Conservation (phyloP, 1,140 invertebrate genomes). For the Zaprionus africanus region DNA sequence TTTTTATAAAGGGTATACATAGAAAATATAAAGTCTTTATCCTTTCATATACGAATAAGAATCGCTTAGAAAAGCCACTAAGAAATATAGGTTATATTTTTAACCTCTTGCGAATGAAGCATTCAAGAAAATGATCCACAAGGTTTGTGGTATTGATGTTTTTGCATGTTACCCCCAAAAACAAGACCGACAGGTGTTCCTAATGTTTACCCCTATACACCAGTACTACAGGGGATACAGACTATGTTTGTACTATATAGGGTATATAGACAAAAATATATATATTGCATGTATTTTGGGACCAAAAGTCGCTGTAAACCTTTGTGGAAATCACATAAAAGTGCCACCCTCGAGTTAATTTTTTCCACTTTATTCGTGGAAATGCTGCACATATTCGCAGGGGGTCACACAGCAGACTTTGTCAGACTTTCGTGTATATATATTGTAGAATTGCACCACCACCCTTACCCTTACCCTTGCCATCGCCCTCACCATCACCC, state of each 20-base stretch:
- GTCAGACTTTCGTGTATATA: neutral
- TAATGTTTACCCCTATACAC: conserved; percentile 15
- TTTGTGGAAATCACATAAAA: conserved; percentile 39
- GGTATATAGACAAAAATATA: neutral
- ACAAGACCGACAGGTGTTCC: conserved; percentile 19
- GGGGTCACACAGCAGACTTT: conserved; percentile 31
- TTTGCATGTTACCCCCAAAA: neutral
- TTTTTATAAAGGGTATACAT: no score
- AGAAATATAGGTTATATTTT: neutral
- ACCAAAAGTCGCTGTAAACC: conserved; percentile 22
- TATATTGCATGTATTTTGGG: conserved; percentile 6
- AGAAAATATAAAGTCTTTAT: no score
- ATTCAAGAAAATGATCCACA: neutral
- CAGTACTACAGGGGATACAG: neutral
- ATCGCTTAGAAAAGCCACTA: neutral
- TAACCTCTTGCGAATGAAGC: neutral
- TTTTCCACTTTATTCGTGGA: conserved; percentile 24
- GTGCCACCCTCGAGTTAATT: conserved; percentile 39
- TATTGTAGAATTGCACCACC: conserved; percentile 4
- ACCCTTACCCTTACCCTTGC: conserved; percentile 8
- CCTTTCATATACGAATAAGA: neutral
- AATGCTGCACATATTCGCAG: conserved; percentile 23
- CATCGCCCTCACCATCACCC: conserved; percentile 28
- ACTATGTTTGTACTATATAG: neutral
- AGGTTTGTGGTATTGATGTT: neutral